Evolutionary conservation across 2,888 invertebrate genomes (phyloP), one percentile per base, ranked within the genome.

Genomic region (Drosophila putrida): DNA sequence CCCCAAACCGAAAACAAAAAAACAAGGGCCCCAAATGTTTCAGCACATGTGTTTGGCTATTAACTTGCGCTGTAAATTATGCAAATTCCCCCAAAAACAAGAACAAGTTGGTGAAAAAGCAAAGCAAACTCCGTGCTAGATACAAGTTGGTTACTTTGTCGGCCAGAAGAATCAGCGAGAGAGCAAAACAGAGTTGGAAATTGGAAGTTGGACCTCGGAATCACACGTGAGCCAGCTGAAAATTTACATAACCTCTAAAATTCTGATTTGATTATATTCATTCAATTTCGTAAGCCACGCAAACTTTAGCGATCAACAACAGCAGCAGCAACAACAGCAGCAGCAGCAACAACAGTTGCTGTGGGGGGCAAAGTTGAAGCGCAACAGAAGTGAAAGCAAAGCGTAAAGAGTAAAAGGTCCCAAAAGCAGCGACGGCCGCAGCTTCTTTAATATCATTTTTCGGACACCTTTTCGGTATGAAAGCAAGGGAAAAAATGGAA

Each of bases 221-320:
- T 20, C 62, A 67, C 49, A 65, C 66, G 75, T 70, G 63, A 75
- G 55, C n/a, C 43, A 46, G 53, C 54, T 6, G 8, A 58, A 57
- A 75, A 78, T 88, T 88, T 84, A 86, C 84, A 86, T 84, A 88
- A 84, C 84, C 83, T 75, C 66, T 65, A 88, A 55, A 73, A 78
- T 70, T 75, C 63, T 71, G 74, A 84, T 86, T 84, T 86, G 70
- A 88, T 87, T 83, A 87, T 75, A 75, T 88, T 83, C 80, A 80
- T 88, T 84, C 78, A 82, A 84, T 88, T 84, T 84, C 63, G 73
- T 70, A 74, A 66, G 88, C 73, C 67, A 84, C 63, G 80, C 82
- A 55, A 79, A 51, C 70, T 33, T 35, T 13, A n/a, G 43, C 62
- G 50, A 25, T 62, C 67, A 47, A 9, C 15, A 20, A 20, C 1